A percentile compares a stretch with the other conserved stretches of the same genome.
phyloP scores from a whole-genome alignment of 37 sponge, comb jelly and placozoan species.

The Cliona cf. orientalis region DNA sequence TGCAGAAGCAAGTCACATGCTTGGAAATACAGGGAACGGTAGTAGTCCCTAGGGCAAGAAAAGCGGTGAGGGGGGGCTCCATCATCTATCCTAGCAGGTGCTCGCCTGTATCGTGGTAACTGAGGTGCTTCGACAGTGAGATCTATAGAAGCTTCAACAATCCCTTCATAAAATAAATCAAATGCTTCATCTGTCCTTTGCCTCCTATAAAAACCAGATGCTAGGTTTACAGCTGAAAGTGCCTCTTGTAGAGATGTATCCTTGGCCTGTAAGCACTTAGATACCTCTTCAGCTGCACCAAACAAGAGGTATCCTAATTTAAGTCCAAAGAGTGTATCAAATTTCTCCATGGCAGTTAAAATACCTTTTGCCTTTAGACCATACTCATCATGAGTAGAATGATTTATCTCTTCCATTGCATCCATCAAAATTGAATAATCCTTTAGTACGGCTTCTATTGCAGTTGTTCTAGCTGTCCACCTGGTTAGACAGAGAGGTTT shows the following conservation, averaged over 20 bases:
- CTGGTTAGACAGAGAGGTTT: conserved; percentile 67
- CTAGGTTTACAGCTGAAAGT: conserved; percentile 44
- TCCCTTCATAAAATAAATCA: conserved; percentile 30
- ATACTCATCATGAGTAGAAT: conserved; percentile 67
- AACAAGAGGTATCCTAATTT: conserved; percentile 52
- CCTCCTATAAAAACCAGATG: conserved; percentile 33
- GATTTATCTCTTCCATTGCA: conserved; percentile 56
- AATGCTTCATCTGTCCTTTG: conserved; percentile 38
- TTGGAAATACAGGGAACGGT: conserved; percentile 39
- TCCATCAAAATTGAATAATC: conserved; percentile 51
- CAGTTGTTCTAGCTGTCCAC: conserved; percentile 65
- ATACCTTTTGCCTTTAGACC: conserved; percentile 68
- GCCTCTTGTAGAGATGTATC: conserved; percentile 65
- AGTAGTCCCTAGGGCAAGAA: conserved; percentile 41
- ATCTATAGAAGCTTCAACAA: conserved; percentile 22
- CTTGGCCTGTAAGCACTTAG: conserved; percentile 51
- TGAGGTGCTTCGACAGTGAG: conserved; percentile 39
- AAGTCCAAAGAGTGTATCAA: conserved; percentile 63
- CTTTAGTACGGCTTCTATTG: conserved; percentile 45
- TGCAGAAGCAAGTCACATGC: conserved; percentile 47
- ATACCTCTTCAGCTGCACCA: conserved; percentile 53
- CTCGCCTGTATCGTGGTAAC: conserved; percentile 55
- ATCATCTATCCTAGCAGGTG: conserved; percentile 41
- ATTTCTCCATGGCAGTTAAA: conserved; percentile 51
- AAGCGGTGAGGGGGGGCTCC: conserved; percentile 54